phyloP scores from a whole-genome alignment of 2,113 vertebrate genomes.

The Menura novaehollandiae region DNA sequence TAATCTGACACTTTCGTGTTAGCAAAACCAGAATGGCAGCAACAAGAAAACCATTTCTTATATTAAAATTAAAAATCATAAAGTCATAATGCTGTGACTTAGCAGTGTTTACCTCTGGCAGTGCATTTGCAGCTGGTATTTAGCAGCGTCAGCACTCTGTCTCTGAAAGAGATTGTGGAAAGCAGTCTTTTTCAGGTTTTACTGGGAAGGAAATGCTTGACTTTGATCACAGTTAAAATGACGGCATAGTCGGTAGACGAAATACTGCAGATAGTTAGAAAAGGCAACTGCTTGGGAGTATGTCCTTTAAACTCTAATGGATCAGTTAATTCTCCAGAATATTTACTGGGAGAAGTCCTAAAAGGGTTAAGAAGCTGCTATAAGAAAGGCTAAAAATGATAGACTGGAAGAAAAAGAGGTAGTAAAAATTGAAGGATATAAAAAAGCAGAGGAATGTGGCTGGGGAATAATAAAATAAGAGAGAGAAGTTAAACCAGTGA shows the following conservation, averaged over 20 bases:
- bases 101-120: neutral
- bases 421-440: slow-evolving; percentile 66
- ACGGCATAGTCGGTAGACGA: neutral
- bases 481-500: slow-evolving; percentile 88
- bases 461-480: slow-evolving; percentile 82
- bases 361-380: slow-evolving; percentile 61
- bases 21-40: neutral
- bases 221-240: slow-evolving; percentile 49
- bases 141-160: neutral
- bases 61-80: neutral
- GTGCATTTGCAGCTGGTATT: neutral
- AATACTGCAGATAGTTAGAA: neutral
- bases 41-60: neutral
- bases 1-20: neutral
- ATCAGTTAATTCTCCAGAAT: slow-evolving; percentile 48
- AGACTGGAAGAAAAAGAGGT: slow-evolving; percentile 43
- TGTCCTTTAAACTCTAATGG: slow-evolving; percentile 27
- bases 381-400: slow-evolving; percentile 54
- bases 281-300: slow-evolving; percentile 20
- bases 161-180: neutral
- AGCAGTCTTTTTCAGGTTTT: neutral
- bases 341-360: slow-evolving; percentile 35
- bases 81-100: neutral
- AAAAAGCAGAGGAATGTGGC: slow-evolving; percentile 74
- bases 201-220: neutral